Conservation (phyloP, 1,140 invertebrate species). For the Ctenoplectra terminalis region DNA sequence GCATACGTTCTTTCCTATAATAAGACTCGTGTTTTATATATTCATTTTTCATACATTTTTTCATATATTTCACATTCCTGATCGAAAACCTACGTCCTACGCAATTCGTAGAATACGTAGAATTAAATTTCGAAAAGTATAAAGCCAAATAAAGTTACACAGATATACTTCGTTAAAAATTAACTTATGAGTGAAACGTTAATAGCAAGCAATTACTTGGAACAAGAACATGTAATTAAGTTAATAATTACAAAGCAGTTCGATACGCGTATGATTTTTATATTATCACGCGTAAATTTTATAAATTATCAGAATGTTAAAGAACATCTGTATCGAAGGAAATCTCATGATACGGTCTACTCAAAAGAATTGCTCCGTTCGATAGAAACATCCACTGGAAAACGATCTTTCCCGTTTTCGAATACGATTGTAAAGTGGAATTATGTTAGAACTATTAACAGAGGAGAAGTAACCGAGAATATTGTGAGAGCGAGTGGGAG, state of each 20-base stretch:
- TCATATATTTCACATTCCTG: background rate
- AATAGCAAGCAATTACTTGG: background rate
- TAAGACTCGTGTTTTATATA: too few species aligned
- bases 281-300: background rate
- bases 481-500: background rate
- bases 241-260: background rate
- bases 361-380: background rate
- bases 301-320: background rate
- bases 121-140: background rate
- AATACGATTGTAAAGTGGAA: background rate
- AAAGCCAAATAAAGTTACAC: background rate
- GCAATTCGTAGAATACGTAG: background rate
- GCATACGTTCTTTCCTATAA: too few species aligned
- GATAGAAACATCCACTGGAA: background rate
- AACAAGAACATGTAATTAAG: background rate
- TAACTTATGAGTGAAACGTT: background rate
- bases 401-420: background rate
- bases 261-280: background rate
- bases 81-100: background rate
- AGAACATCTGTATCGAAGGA: background rate
- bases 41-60: background rate
- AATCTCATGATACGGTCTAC: background rate
- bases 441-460: background rate
- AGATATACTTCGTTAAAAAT: background rate
- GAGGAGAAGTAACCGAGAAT: background rate